A percentile compares a stretch with the other conserved stretches of the same genome.
Conservation (phyloP, 2,888 invertebrate species). For the Arrhopalites spinosus region DNA sequence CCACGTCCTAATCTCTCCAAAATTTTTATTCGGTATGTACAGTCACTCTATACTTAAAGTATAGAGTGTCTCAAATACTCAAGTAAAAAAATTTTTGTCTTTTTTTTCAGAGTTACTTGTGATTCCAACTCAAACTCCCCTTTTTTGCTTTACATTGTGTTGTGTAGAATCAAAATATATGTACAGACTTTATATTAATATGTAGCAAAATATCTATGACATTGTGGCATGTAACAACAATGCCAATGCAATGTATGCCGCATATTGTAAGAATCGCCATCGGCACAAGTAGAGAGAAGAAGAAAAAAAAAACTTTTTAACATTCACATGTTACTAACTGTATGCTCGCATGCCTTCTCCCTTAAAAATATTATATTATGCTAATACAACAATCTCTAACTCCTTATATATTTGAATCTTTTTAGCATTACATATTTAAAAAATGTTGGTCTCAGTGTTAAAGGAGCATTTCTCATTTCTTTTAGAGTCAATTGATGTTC, state of each 20-base stretch:
- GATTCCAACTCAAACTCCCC: not conserved
- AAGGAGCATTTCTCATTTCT: too few relatives aligned
- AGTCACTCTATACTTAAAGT: not conserved
- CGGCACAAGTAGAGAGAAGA: too few relatives aligned
- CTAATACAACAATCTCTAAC: too few relatives aligned
- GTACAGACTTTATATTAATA: too few relatives aligned
- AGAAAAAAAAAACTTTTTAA: not conserved
- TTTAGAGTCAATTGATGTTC: too few relatives aligned
- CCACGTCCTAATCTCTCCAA: conserved; percentile 23
- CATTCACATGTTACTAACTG: conserved; percentile 12
- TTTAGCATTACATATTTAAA: too few relatives aligned
- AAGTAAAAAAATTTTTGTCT: not conserved
- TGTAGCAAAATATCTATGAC: conserved; percentile 1
- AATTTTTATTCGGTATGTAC: not conserved
- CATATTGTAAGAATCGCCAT: not conserved
- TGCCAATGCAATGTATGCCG: not conserved
- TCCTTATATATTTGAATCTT: too few relatives aligned
- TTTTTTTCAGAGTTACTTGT: too few relatives aligned
- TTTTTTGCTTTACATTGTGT: not conserved
- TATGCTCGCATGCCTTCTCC: not conserved
- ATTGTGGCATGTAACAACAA: conserved; percentile 5
- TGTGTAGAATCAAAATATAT: too few relatives aligned
- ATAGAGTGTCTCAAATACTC: not conserved
- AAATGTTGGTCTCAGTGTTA: too few relatives aligned
- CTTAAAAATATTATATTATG: not conserved